These are phyloP conservation scores for Odiellus spinosus DNA, from an alignment of 2,888 invertebrate species.

Conservation along the genomic window DNA sequence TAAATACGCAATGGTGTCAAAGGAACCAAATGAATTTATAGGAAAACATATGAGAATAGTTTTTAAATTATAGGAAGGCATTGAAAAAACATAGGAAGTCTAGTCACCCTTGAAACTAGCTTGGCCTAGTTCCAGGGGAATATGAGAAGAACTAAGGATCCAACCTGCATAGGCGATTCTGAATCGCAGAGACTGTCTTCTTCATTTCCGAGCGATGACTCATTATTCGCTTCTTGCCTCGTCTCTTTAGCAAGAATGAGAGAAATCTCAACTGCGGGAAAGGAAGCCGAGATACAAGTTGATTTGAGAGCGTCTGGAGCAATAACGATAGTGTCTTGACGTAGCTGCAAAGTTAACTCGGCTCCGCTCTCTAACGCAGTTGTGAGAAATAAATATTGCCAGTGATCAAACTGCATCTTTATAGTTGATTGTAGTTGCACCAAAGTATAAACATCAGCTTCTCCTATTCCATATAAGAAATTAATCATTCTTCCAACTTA, in stretches of 20 bases:
- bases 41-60: too few species aligned
- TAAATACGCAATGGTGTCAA: too few species aligned
- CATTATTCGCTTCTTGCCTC: background rate
- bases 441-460: slow-evolving; percentile 43
- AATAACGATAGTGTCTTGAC: slow-evolving; percentile 11
- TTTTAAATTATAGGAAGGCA: too few species aligned
- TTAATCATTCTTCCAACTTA: background rate
- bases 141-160: too few species aligned
- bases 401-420: slow-evolving; percentile 52
- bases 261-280: slow-evolving; percentile 12
- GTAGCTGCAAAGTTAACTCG: slow-evolving; percentile 13
- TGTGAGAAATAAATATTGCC: slow-evolving; percentile 17
- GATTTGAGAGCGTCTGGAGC: slow-evolving; percentile 10
- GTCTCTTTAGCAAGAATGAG: slow-evolving; percentile 7
- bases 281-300: slow-evolving; percentile 10
- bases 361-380: slow-evolving; percentile 15
- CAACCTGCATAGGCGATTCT: too few species aligned
- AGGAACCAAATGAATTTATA: too few species aligned
- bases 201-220: too few species aligned
- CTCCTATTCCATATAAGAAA: slow-evolving; percentile 2
- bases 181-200: too few species aligned
- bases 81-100: too few species aligned
- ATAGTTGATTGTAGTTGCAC: slow-evolving; percentile 67
- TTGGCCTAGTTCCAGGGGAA: too few species aligned
- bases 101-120: too few species aligned